phyloP scores from a whole-genome alignment of 2,888 invertebrate species.

The Gymnoscelis rufifasciata region DNA sequence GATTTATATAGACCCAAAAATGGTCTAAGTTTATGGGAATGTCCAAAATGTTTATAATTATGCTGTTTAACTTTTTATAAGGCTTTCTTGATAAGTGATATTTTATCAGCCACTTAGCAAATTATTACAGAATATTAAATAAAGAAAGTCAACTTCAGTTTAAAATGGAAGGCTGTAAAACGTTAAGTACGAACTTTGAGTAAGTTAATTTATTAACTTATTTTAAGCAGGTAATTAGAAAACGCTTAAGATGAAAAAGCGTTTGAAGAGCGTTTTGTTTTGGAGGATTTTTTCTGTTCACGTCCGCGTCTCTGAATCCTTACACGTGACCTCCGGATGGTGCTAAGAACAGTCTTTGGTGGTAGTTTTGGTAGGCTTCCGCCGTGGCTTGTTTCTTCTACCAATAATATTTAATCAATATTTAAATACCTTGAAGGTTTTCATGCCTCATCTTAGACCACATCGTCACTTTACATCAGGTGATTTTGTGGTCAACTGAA shows the following conservation, averaged over 20 bases:
- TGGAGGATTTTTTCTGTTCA: no score
- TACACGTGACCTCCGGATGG: no score
- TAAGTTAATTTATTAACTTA: background rate
- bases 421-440: no score
- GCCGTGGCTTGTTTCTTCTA: no score
- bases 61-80: conserved; percentile 7
- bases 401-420: no score
- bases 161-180: conserved; percentile 5
- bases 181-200: background rate
- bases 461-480: no score
- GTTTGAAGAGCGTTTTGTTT: no score
- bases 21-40: background rate
- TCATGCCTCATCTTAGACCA: no score
- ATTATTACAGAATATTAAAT: conserved; percentile 9
- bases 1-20: background rate
- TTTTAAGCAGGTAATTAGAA: background rate
- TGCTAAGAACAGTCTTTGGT: no score
- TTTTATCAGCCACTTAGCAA: conserved; percentile 16
- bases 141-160: conserved; percentile 9
- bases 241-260: background rate
- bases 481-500: no score
- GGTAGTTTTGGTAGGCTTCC: no score
- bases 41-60: background rate
- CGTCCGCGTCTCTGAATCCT: no score
- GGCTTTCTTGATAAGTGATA: conserved; percentile 13